Conservation (phyloP, 2,113 vertebrate genomes). For the Neoarius graeffei region DNA sequence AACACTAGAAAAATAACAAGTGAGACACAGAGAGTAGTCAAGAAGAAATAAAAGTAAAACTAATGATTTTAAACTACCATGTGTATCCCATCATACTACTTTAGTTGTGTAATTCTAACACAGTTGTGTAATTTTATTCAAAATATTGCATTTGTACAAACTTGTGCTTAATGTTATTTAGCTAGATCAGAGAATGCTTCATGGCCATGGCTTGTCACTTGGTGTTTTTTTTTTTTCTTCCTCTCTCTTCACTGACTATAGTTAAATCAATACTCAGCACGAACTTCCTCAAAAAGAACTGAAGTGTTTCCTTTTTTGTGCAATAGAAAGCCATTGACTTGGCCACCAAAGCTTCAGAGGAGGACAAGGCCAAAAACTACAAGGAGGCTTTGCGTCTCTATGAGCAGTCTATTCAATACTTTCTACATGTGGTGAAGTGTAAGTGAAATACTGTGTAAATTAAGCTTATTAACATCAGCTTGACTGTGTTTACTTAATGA, state of each 20-base stretch:
- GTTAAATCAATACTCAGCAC: not conserved
- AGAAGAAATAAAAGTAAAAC: not conserved
- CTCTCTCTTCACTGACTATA: no score
- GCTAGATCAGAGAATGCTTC: not conserved
- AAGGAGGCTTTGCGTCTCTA: slow-evolving; percentile 92
- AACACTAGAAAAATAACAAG: not conserved
- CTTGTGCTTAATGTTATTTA: not conserved
- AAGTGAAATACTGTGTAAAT: slow-evolving; percentile 59
- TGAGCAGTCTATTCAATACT: slow-evolving; percentile 93
- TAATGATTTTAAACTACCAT: not conserved
- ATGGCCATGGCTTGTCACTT: not conserved
- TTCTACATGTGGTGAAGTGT: slow-evolving; percentile 97
- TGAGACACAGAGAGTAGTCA: not conserved
- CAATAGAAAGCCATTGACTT: slow-evolving; percentile 96
- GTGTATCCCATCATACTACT: not conserved
- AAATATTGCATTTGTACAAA: not conserved
- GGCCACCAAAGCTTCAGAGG: slow-evolving; percentile 95
- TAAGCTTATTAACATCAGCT: not conserved
- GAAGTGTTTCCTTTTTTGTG: slow-evolving; percentile 11
- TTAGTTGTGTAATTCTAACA: not conserved
- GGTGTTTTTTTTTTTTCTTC: not conserved
- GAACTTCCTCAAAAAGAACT: not conserved
- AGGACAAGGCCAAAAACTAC: slow-evolving; percentile 96
- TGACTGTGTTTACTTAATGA: not conserved
- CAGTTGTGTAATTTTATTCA: not conserved